Conservation (phyloP, 2,113 vertebrate genomes). For the Istiophorus platypterus region DNA sequence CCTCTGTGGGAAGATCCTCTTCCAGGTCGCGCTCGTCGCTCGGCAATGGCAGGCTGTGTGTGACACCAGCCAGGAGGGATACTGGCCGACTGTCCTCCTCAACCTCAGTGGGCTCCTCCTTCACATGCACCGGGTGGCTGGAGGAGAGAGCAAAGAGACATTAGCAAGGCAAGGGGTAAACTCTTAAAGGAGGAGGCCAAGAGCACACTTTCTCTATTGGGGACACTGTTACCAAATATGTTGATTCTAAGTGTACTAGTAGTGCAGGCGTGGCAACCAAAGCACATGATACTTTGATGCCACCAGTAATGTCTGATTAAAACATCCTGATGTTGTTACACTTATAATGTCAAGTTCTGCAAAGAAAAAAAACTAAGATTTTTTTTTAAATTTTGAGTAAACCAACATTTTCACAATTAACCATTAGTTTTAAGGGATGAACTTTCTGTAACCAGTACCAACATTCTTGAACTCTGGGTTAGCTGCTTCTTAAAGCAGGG, state of each 20-base stretch:
- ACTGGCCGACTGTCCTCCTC: constrained; percentile 93
- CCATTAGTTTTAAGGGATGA: not conserved
- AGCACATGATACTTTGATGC: not conserved
- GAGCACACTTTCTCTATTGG: not conserved
- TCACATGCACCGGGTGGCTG: constrained; percentile 96
- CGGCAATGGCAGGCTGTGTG: constrained; percentile 90
- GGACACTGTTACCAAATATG: not conserved
- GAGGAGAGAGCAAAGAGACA: not conserved
- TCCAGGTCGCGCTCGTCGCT: constrained; percentile 94
- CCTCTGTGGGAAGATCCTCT: constrained; percentile 94
- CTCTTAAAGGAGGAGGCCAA: not conserved
- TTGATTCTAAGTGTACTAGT: not conserved
- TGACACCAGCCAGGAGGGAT: constrained; percentile 88
- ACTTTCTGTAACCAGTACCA: not conserved
- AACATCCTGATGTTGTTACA: not conserved
- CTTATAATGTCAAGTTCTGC: not conserved
- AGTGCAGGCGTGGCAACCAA: not conserved
- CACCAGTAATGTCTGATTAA: not conserved
- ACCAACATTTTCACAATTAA: no score
- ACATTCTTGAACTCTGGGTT: not conserved
- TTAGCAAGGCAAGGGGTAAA: not conserved
- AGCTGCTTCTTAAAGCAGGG: not conserved
- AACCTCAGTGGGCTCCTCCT: constrained; percentile 95
- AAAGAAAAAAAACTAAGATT: not conserved
- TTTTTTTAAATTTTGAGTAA: not conserved